Evolutionary conservation across 1,140 invertebrate species (phyloP).

Genomic region (Camponotus pennsylvanicus): DNA sequence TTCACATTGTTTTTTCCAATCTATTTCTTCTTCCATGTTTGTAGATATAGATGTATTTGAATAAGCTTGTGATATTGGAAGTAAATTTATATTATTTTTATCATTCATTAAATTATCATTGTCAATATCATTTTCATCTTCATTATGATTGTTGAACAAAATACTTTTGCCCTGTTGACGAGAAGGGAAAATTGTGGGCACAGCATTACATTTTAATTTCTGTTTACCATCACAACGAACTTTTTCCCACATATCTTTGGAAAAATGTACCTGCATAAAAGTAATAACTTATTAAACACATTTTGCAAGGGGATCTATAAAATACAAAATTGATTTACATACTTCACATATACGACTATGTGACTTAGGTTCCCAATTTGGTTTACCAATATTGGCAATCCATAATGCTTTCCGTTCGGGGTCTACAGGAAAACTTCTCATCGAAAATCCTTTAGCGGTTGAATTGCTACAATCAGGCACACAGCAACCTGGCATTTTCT

Average conservation of each 20-base stretch:
- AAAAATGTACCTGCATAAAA: background rate
- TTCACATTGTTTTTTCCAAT: conserved; percentile 6
- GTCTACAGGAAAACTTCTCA: conserved; percentile 16
- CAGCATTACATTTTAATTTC: background rate
- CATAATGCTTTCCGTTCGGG: background rate
- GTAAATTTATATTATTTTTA: background rate
- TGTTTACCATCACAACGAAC: conserved; percentile 11
- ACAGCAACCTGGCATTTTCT: background rate
- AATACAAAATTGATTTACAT: background rate
- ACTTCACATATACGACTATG: conserved; percentile 18
- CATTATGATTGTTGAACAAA: too few species aligned
- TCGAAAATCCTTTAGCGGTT: background rate
- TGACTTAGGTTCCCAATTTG: background rate
- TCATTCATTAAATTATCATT: background rate
- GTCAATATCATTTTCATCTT: too few species aligned
- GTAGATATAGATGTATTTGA: background rate
- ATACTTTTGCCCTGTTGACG: too few species aligned
- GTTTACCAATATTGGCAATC: background rate
- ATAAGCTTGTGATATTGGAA: background rate
- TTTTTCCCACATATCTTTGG: background rate
- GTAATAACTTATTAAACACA: too few species aligned
- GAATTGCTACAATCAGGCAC: conserved; percentile 2
- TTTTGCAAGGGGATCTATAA: background rate
- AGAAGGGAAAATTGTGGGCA: background rate
- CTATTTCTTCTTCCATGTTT: background rate